Percentiles rank a stretch among this genome's conserved stretches.
Evolutionary conservation across 2,113 vertebrate species (phyloP).

Genomic region (Ammodytes dubius): DNA sequence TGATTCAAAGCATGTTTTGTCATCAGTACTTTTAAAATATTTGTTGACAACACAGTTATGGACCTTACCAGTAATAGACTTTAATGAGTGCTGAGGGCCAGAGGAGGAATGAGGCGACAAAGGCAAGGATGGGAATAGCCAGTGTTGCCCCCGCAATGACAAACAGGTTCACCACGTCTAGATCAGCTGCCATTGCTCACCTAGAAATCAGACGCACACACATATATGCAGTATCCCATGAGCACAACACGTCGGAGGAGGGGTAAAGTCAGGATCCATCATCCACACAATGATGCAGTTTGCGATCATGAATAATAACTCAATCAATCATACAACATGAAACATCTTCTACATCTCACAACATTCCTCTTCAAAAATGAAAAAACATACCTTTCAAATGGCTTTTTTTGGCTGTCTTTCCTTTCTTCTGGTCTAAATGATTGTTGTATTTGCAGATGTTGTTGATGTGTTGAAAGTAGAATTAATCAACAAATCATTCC

Average conservation of each 20-base stretch:
- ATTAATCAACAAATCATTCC: not conserved
- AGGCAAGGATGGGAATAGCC: constrained; percentile 93
- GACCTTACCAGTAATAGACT: constrained; percentile 96
- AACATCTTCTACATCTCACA: not conserved
- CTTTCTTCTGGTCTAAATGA: constrained; percentile 31
- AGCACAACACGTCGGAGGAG: not conserved
- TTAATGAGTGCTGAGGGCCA: constrained; percentile 94
- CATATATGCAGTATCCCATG: not conserved
- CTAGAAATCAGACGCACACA: constrained; percentile 24
- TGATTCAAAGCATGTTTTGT: not conserved
- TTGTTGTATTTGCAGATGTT: not conserved
- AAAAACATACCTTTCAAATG: constrained; percentile 61
- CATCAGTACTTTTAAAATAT: not conserved
- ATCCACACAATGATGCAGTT: not conserved
- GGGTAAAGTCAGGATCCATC: not conserved
- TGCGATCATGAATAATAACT: not conserved
- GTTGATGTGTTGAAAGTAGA: not conserved
- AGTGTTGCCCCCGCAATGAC: constrained; percentile 90
- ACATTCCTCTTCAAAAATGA: not conserved
- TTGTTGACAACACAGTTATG: not conserved
- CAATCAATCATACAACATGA: not conserved
- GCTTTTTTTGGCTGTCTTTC: not conserved
- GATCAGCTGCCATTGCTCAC: constrained; percentile 85
- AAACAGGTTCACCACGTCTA: constrained; percentile 92
- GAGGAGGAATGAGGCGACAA: constrained; percentile 92